Conservation (phyloP, 2,113 vertebrate species). For the cattle (Bos taurus) region ARS-UCD2.0 NC_037355.1:4956501-4957000, state of each 20-base stretch:
- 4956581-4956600: fast-evolving
- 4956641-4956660: too few relatives aligned
- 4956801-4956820: neutral
- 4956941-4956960: neutral
- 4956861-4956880: neutral
- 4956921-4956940: neutral
- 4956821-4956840: neutral
- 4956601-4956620: neutral
- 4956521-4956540: neutral
- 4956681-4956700: neutral
- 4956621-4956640: neutral
- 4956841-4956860: neutral
- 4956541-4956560: neutral
- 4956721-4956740: neutral
- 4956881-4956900: neutral
- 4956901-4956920: neutral
- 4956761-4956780: neutral
- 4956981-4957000: neutral
- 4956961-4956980: neutral
- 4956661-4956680: too few relatives aligned
- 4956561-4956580: neutral
- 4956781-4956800: neutral
- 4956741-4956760: neutral
- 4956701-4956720: neutral
- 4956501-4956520: neutral